A percentile compares a stretch with the other conserved stretches of the same genome.
phyloP scores from a whole-genome alignment of 2,797 vertebrate genomes.

The Amblyraja radiata region DNA sequence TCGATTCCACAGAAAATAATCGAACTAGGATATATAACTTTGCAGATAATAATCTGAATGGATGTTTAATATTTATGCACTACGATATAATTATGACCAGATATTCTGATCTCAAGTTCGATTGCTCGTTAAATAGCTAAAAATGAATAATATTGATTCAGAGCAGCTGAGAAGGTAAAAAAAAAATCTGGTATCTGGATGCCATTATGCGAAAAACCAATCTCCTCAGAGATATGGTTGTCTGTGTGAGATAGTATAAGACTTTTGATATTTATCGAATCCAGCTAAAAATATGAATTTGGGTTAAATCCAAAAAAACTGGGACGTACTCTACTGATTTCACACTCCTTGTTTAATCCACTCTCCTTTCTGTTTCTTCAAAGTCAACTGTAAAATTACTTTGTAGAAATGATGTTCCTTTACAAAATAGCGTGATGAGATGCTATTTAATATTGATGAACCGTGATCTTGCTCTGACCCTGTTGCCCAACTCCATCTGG shows the following conservation, averaged over 20 bases:
- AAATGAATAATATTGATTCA: not conserved
- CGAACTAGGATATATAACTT: not conserved
- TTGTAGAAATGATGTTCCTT: not conserved
- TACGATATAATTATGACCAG: not conserved
- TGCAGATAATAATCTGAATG: constrained; percentile 5
- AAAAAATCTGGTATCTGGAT: not conserved
- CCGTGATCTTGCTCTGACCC: constrained; percentile 1
- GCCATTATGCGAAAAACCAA: not conserved
- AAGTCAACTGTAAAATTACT: not conserved
- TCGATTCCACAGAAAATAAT: not conserved
- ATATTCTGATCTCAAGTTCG: not conserved
- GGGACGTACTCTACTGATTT: not conserved
- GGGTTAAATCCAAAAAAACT: not conserved
- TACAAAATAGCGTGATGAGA: not conserved
- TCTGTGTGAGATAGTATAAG: not conserved
- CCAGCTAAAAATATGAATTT: not conserved
- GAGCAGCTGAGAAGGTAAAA: not conserved
- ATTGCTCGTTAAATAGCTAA: not conserved
- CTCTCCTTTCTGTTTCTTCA: not conserved
- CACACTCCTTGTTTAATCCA: not conserved
- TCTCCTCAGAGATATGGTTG: not conserved
- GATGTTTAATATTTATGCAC: constrained; percentile 28
- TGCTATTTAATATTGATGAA: constrained; percentile 36
- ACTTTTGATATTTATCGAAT: not conserved
- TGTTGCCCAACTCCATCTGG: not conserved